Evolutionary conservation across 92 coral and sea anemone genomes (phyloP).

Genomic region (Umimayanthus chanpuru): DNA sequence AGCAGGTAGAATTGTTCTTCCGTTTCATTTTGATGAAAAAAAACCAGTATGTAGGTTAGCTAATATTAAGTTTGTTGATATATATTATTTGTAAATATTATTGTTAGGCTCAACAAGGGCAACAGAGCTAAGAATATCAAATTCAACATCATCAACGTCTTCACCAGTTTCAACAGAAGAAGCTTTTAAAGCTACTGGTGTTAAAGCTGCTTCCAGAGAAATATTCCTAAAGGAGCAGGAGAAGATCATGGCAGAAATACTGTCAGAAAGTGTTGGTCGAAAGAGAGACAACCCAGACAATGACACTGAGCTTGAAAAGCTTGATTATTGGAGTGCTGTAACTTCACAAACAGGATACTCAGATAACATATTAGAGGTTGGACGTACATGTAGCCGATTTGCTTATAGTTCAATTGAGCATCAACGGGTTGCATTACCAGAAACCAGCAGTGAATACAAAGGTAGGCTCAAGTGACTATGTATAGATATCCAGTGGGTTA

Average conservation of each 20-base stretch:
- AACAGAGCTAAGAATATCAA: neutral
- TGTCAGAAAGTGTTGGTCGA: neutral
- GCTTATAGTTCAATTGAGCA: neutral
- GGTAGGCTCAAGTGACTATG: neutral
- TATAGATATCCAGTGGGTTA: too few relatives aligned
- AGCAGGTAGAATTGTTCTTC: too few relatives aligned
- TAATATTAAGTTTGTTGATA: too few relatives aligned
- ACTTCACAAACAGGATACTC: neutral
- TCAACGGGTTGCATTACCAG: too few relatives aligned
- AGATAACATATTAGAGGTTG: neutral
- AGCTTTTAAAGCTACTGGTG: slow-evolving; percentile 23
- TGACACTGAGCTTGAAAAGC: neutral
- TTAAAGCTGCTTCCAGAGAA: neutral
- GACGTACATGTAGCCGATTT: neutral
- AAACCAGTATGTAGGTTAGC: too few relatives aligned
- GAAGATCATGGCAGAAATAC: slow-evolving; percentile 15
- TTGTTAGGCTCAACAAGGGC: neutral
- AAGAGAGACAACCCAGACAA: slow-evolving; percentile 14
- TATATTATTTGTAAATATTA: neutral
- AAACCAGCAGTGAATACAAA: neutral
- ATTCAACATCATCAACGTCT: slow-evolving; percentile 9
- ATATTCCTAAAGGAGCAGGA: slow-evolving; percentile 23
- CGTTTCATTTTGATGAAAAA: too few relatives aligned
- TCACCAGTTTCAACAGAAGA: slow-evolving; percentile 32
- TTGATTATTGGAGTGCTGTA: neutral